Base-by-base conservation (phyloP, 2,797 vertebrate genomes). In the Chaenodraco wilsoni region DNA sequence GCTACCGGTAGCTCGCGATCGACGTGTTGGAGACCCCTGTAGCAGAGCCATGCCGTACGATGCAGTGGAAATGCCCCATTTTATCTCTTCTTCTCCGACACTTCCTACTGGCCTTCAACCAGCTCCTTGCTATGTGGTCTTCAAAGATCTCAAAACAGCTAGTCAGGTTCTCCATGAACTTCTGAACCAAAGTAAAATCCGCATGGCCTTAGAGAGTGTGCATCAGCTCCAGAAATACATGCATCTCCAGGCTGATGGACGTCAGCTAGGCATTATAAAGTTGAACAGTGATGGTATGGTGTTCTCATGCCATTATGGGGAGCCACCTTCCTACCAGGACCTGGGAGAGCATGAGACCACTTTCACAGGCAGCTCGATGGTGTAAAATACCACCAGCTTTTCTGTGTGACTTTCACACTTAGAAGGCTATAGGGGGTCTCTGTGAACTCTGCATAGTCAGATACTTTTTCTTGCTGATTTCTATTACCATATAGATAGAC, bases 401-500 rank as follows among this genome's bases (percentile, higher is more conserved):
- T 4, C 12, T 8, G 4, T 27, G 17, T 19, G 14, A 31, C 0
- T 43, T 52, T 63, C n/a, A 46, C 16, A 57, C 15, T 23, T 2
- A 23, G 13, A 33, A 27, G 44, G 12, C 49, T 21, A 49, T 13
- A 41, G 46, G 14, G 5, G 16, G 44, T 16, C 27, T 54, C 19
- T 43, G 62, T 31, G 37, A 19, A 50, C 15, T 64, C 19, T 21
- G 16, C 40, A 23, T 41, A 54, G 41, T 31, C 41, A 60, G 8
- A 23, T 54, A 7, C 21, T 23, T 37, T 49, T 54, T 31, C 33
- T 40, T 9, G 0, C 14, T 27, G 48, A 40, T 46, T 60, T 60
- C 17, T 55, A 37, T 64, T 57, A 51, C 4, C 51, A 58, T 43
- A 48, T 43, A 48, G 14, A 63, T 43, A 43, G 14, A 63, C 11